Conservation (phyloP, 2,113 vertebrate species). For the Anguilla rostrata region DNA sequence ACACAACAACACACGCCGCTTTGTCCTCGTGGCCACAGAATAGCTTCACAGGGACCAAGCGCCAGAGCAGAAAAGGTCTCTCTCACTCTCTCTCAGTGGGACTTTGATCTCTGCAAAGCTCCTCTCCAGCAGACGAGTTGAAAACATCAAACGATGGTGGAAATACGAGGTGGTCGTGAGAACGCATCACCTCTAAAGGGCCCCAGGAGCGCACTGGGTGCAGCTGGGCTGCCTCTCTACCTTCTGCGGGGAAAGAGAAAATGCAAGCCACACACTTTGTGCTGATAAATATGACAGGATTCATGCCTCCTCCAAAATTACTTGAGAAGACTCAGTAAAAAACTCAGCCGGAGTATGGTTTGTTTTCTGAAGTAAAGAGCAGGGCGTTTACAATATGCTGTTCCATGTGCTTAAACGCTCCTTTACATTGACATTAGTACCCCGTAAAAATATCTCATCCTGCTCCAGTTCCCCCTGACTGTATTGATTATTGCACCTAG, state of each 20-base stretch:
- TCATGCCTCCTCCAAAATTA: not conserved
- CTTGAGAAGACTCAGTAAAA: not conserved
- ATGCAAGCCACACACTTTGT: conserved; percentile 14
- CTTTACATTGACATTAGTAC: not conserved
- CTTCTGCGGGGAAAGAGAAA: not conserved
- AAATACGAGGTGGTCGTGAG: not conserved
- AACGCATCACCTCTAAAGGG: not conserved
- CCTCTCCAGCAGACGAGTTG: conserved; percentile 7
- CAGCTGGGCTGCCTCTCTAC: not conserved
- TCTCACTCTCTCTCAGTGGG: not conserved
- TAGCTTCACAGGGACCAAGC: conserved; percentile 12
- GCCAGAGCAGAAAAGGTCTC: not conserved
- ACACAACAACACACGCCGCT: not conserved
- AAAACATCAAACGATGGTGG: conserved; percentile 11
- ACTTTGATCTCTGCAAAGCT: conserved; percentile 26
- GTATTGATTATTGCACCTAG: not conserved
- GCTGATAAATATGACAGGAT: conserved; percentile 10
- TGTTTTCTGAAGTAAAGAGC: not conserved
- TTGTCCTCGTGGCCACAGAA: not conserved
- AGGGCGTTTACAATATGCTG: not conserved
- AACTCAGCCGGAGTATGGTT: not conserved
- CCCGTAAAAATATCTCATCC: conserved; percentile 7
- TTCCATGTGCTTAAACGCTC: not conserved
- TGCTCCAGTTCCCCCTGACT: not conserved
- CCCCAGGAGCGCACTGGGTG: not conserved